Percentiles rank a stretch among this genome's conserved stretches.
These are phyloP conservation scores for Lasiurus borealis DNA, from an alignment of 2,113 vertebrate genomes.

Conservation along the genomic window DNA sequence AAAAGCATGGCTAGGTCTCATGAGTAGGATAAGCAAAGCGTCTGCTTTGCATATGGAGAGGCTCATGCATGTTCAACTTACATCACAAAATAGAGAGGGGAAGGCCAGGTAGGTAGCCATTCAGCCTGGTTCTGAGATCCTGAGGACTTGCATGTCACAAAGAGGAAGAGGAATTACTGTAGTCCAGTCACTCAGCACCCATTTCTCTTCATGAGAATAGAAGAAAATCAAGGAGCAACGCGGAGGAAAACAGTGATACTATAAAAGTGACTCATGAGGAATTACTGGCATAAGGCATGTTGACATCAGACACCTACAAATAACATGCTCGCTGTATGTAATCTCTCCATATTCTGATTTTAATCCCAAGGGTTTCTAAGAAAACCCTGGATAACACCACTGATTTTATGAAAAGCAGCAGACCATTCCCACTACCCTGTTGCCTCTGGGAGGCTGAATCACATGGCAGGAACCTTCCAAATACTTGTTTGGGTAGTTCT, in stretches of 20 bases:
- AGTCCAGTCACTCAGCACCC: neutral
- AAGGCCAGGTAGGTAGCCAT: neutral
- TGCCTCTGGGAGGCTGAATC: neutral
- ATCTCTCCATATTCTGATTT: neutral
- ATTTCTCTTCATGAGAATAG: neutral
- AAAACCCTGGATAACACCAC: slow-evolving; percentile 44
- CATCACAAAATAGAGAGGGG: neutral
- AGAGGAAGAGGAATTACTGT: neutral
- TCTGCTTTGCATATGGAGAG: neutral
- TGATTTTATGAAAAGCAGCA: neutral
- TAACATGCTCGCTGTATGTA: neutral
- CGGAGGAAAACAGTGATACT: neutral
- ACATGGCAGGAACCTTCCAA: slow-evolving; percentile 16
- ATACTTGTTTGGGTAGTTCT: neutral
- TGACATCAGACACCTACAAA: neutral
- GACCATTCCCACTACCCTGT: neutral
- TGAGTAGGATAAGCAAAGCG: neutral
- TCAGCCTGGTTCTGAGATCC: neutral
- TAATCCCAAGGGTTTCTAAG: slow-evolving; percentile 47
- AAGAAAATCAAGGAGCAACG: neutral
- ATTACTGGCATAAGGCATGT: neutral
- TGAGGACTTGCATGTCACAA: neutral
- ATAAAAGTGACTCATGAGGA: neutral
- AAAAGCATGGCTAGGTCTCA: neutral
- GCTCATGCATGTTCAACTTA: neutral